Evolutionary conservation across 2,888 invertebrate genomes (phyloP), one percentile per base, ranked within the genome.

Genomic region (Allacma fusca): DNA sequence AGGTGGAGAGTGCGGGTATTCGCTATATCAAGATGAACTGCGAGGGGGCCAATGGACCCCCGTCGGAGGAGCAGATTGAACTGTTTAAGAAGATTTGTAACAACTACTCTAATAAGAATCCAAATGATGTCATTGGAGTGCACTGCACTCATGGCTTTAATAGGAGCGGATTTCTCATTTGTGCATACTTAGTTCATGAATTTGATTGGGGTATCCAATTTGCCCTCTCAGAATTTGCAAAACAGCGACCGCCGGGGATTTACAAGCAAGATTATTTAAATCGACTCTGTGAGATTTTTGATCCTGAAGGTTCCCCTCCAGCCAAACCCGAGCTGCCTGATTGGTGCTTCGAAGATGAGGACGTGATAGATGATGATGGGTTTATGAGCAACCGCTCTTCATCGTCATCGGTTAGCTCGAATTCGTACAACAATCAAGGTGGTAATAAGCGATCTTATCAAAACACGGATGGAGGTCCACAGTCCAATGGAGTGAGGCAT

Each of bases 81-180:
- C 87, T 90, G n/a, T 99, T 99, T 86, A 92, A 97, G 78, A 88
- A 91, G 80, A 86, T 94, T 65, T 95, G 96, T 77, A 90, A 91
- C 75, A 90, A 90, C 80, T 98, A 95, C 85, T 92, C 95, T 40
- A 88, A 89, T 24, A 91, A 94, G 81, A 90, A 94, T 85, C 97
- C 97, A 0, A 86, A 93, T 78, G 92, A 95, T 85, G 87, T 90
- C 68, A 91, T 94, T 82, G 94, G 92, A 88, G 92, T 98, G 9
- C 97, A 97, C 86, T 98, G 97, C 86, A 98, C 99, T 0, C 99
- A 99, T 87, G 99, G 99, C 0, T 99, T 98, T 87, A 99, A 99
- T 87, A 90, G 99, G 83, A 98, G 98, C 9, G 99, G 99, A 0
- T 99, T 98, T 86, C 89, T 99, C 7, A 93, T 99, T 72, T 91